Conservation (phyloP, 2,888 invertebrate species). For the Dysmachus trigonus region DNA sequence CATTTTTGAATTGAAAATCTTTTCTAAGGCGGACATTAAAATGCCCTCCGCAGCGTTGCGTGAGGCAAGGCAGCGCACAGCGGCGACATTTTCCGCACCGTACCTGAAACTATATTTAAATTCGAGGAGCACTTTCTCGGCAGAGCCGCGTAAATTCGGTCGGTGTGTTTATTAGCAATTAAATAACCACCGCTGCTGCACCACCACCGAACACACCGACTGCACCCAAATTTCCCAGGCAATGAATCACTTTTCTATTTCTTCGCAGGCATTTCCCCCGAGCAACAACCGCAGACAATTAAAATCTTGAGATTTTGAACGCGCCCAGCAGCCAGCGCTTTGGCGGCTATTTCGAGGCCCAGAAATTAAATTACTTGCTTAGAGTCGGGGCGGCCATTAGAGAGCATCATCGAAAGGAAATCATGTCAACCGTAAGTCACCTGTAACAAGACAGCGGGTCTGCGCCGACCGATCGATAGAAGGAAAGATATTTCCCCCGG, state of each 20-base stretch:
- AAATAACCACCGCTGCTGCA: not conserved
- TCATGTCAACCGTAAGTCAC: conserved; percentile 44
- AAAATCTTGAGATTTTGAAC: not conserved
- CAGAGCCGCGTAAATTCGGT: not conserved
- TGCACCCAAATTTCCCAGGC: conserved; percentile 21
- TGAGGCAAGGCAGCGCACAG: not conserved
- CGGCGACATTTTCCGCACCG: not conserved
- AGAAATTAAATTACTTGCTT: conserved; percentile 36
- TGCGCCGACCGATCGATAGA: not conserved
- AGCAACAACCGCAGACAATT: conserved; percentile 1
- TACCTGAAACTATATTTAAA: conserved; percentile 15
- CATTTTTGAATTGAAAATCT: not conserved
- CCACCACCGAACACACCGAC: not conserved
- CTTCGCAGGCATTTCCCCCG: not conserved
- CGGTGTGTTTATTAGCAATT: not conserved
- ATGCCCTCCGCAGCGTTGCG: not conserved
- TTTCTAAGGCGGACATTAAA: not conserved
- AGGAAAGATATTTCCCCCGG: not conserved
- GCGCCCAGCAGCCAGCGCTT: not conserved
- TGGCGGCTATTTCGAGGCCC: not conserved
- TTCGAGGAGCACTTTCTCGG: not conserved
- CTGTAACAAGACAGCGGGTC: conserved; percentile 24
- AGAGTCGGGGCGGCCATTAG: not conserved
- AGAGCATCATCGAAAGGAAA: conserved; percentile 40
- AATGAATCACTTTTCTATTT: conserved; percentile 41